phyloP scores from a whole-genome alignment of 2,888 invertebrate species.

The Amphiduros pacificus region DNA sequence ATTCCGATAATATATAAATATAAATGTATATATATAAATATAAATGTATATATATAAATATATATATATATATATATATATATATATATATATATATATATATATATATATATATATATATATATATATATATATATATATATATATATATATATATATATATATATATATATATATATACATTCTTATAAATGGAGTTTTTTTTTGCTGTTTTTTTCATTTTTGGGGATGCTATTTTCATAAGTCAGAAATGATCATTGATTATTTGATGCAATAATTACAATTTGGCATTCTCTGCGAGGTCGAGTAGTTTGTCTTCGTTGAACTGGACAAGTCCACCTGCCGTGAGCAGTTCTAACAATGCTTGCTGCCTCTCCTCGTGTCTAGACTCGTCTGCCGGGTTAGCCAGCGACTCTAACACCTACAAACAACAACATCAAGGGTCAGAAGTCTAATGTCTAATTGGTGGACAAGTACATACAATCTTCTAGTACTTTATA shows the following conservation, averaged over 20 bases:
- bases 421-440: no score
- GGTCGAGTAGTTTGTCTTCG: slow-evolving; percentile 65
- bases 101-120: background rate
- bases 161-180: background rate
- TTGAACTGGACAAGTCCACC: slow-evolving; percentile 66
- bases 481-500: no score
- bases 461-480: no score
- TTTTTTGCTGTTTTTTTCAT: no score
- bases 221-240: background rate
- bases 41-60: background rate
- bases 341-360: slow-evolving; percentile 71
- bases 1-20: no score
- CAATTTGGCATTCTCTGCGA: slow-evolving; percentile 71
- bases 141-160: background rate
- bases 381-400: slow-evolving; percentile 59
- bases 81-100: background rate
- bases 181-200: background rate
- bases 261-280: slow-evolving; percentile 56
- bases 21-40: no score
- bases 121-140: background rate
- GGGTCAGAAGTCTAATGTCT: no score
- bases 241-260: background rate
- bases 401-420: slow-evolving; percentile 63
- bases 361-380: slow-evolving; percentile 74
- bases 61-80: background rate